These are phyloP conservation scores for Arothron firmamentum DNA, from an alignment of 2,113 vertebrate species.

Conservation along the genomic window DNA sequence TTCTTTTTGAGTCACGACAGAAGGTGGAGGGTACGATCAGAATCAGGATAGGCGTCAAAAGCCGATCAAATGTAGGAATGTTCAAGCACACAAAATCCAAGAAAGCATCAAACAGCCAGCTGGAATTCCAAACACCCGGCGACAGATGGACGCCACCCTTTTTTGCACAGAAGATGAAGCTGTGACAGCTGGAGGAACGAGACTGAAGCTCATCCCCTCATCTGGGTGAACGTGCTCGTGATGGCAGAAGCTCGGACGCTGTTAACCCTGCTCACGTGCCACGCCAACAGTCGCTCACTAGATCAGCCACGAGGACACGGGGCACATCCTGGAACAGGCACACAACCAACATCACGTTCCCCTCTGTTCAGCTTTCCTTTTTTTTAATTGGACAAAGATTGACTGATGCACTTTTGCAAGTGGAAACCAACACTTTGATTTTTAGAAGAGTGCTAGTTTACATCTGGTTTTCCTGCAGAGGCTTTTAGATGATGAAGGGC, in stretches of 20 bases:
- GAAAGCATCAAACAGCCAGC: conserved; percentile 2
- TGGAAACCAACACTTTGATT: conserved; percentile 9
- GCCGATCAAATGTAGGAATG: not conserved
- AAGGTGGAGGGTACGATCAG: not conserved
- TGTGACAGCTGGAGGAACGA: conserved; percentile 12
- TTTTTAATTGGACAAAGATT: not conserved
- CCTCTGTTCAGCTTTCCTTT: not conserved
- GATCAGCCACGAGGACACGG: not conserved
- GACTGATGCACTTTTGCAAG: not conserved
- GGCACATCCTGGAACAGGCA: conserved; percentile 2
- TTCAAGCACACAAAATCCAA: conserved; percentile 4
- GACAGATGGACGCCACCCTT: conserved; percentile 5
- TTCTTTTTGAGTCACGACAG: not conserved
- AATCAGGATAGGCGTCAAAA: not conserved
- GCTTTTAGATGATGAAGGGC: too few species aligned
- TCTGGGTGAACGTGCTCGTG: not conserved
- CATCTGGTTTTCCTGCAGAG: not conserved
- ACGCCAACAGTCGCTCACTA: not conserved
- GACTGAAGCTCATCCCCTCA: conserved; percentile 2
- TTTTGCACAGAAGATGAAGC: conserved; percentile 47
- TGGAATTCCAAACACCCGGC: conserved; percentile 15
- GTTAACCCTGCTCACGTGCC: too few species aligned
- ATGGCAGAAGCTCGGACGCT: conserved; percentile 6
- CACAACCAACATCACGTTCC: too few species aligned
- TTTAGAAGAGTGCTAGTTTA: not conserved